phyloP scores from a whole-genome alignment of 2,797 vertebrate species.

The Hipposideros larvatus region DNA sequence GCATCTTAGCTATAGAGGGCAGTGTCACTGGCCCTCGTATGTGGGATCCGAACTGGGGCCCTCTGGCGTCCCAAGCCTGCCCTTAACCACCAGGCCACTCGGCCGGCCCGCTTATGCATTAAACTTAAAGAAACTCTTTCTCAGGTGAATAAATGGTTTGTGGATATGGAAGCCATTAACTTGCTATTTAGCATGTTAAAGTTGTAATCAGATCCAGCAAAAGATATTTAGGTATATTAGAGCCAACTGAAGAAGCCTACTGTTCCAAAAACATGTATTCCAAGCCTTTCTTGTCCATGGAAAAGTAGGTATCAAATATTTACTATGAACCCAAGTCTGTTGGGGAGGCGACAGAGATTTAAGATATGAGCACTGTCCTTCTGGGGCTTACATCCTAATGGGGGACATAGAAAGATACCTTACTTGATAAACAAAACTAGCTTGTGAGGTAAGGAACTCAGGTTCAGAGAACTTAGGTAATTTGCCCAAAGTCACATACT shows the following conservation, averaged over 20 bases:
- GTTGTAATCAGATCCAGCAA: background rate
- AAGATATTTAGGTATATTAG: background rate
- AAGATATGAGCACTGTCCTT: background rate
- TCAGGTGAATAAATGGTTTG: background rate
- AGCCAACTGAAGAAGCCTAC: background rate
- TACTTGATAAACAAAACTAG: constrained; percentile 12
- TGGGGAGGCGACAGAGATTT: background rate
- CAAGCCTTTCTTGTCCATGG: background rate
- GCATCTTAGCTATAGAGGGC: too few species aligned
- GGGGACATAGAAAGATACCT: background rate
- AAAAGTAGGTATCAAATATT: constrained; percentile 1
- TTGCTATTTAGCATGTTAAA: background rate
- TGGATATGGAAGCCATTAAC: background rate
- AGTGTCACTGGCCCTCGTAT: too few species aligned
- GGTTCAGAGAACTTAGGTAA: background rate
- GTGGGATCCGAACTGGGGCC: too few species aligned
- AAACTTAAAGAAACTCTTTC: background rate
- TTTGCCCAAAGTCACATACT: background rate
- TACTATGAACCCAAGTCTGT: background rate
- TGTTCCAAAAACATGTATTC: background rate
- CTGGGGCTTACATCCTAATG: background rate
- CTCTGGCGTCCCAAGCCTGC: too few species aligned
- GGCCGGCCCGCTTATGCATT: background rate
- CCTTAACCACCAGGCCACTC: too few species aligned
- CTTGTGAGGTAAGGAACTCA: background rate